Conservation (phyloP, 2,113 vertebrate species). For the Catharus minimus region DNA sequence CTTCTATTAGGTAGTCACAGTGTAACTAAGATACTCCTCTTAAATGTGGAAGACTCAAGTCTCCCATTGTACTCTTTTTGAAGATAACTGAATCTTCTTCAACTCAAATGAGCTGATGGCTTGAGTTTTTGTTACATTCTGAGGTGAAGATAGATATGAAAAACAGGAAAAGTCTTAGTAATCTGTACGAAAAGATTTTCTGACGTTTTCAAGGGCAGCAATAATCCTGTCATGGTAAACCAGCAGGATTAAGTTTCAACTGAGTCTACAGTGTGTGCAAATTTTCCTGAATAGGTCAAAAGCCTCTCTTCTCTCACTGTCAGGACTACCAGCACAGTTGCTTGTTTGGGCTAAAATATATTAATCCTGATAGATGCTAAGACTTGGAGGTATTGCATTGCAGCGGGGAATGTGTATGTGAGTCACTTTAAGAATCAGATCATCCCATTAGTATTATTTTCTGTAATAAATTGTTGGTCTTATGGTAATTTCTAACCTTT, state of each 20-base stretch:
- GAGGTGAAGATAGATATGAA: not conserved
- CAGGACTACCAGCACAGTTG: not conserved
- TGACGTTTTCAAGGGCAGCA: not conserved
- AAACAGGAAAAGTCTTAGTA: not conserved
- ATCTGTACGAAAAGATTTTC: not conserved
- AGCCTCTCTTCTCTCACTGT: not conserved
- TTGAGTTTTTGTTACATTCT: not conserved
- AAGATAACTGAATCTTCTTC: not conserved
- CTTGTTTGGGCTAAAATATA: not conserved
- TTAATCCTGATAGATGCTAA: not conserved
- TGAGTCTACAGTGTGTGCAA: fast-evolving
- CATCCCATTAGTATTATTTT: not conserved
- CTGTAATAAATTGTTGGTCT: not conserved
- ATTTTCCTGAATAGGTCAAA: not conserved
- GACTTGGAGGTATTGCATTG: not conserved
- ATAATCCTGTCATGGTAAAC: not conserved
- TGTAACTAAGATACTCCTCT: not conserved
- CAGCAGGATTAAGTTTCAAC: not conserved
- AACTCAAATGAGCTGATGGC: not conserved
- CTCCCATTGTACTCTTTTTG: not conserved
- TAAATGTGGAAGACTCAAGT: not conserved
- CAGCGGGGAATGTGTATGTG: fast-evolving
- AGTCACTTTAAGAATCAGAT: not conserved
- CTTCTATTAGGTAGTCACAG: fast-evolving
- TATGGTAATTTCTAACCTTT: not conserved